Percentiles rank a stretch among this genome's conserved stretches.
Conservation (phyloP, 2,888 invertebrate genomes). For the Pyrocoelia pectoralis region DNA sequence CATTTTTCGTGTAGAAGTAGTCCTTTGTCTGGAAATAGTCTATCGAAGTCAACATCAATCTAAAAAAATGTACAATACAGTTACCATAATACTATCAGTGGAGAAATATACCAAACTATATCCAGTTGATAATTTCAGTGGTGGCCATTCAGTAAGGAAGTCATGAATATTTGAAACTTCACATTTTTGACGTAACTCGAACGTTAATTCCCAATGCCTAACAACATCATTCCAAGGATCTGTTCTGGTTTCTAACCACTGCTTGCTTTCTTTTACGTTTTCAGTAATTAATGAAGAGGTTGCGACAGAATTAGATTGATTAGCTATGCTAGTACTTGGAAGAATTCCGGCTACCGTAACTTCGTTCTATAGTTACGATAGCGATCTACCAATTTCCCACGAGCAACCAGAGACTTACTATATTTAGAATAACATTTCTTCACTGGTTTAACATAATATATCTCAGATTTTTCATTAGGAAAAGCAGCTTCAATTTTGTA, state of each 20-base stretch:
- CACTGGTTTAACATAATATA: slow-evolving; percentile 13
- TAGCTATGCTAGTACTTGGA: no score
- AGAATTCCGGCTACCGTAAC: slow-evolving; percentile 11
- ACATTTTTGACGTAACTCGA: not conserved
- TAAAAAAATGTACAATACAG: not conserved
- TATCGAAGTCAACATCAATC: slow-evolving; percentile 6
- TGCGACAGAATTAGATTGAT: no score
- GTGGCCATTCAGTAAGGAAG: not conserved
- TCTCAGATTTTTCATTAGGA: not conserved
- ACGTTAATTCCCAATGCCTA: not conserved
- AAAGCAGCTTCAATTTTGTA: not conserved
- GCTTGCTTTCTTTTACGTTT: no score
- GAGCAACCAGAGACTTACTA: slow-evolving; percentile 15
- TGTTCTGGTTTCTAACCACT: not conserved
- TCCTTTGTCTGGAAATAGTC: not conserved
- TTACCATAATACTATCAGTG: no score
- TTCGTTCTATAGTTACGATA: slow-evolving; percentile 19
- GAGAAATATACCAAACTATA: not conserved
- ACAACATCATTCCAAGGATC: not conserved
- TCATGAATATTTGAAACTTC: not conserved
- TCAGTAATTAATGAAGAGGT: no score
- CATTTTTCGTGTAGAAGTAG: not conserved
- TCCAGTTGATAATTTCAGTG: not conserved
- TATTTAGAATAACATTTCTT: slow-evolving; percentile 14
- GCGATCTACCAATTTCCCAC: slow-evolving; percentile 24